Percentiles rank a stretch among this genome's conserved stretches.
Evolutionary conservation across 2,797 vertebrate genomes (phyloP).

Genomic region (Leptatherina wallacei): DNA sequence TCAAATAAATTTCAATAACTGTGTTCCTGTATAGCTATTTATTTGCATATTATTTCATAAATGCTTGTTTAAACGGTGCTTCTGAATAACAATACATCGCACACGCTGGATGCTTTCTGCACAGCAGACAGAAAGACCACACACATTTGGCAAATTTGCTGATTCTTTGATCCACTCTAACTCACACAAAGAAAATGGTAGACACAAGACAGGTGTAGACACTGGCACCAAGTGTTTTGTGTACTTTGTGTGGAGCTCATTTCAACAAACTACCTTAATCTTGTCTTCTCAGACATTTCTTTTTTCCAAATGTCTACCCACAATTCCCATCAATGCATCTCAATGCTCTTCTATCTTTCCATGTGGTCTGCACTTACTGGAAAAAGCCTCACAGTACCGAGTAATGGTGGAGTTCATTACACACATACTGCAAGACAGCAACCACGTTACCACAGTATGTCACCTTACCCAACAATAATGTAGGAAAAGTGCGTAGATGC

Average conservation of each 20-base stretch:
- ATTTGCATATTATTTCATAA: neutral
- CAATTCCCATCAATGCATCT: constrained; percentile 36
- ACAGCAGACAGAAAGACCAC: neutral
- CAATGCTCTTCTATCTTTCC: constrained; percentile 38
- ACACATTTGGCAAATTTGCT: neutral
- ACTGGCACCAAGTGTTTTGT: constrained; percentile 7
- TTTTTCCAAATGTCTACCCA: constrained; percentile 28
- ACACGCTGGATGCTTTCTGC: neutral
- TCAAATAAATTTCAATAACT: neutral
- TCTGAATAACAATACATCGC: neutral
- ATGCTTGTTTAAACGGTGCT: neutral
- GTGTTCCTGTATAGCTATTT: neutral
- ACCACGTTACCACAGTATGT: constrained; percentile 56
- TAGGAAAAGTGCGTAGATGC: constrained; percentile 4
- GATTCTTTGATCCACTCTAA: neutral
- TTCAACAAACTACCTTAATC: constrained; percentile 14
- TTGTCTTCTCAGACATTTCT: constrained; percentile 6
- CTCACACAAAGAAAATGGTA: neutral
- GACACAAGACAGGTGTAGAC: constrained; percentile 46
- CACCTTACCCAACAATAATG: constrained; percentile 47
- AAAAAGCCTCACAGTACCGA: constrained; percentile 59
- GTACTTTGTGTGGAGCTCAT: constrained; percentile 14
- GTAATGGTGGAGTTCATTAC: constrained; percentile 67
- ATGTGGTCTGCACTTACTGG: constrained; percentile 70
- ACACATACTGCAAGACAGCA: constrained; percentile 43